Evolutionary conservation across 1,140 invertebrate genomes (phyloP).

Genomic region (Scaptomyza montana): DNA sequence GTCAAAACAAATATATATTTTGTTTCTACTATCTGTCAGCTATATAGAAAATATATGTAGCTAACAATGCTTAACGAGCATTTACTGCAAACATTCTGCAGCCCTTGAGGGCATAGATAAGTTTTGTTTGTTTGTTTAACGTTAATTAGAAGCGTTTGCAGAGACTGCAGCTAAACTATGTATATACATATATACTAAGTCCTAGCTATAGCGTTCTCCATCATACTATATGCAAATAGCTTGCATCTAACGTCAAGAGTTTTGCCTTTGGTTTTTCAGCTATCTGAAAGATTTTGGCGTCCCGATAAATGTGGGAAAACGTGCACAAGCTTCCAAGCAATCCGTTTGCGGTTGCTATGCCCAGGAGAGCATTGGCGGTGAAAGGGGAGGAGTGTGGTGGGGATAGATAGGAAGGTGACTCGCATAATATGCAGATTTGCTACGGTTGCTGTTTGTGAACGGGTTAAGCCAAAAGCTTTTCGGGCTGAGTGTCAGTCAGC

Average conservation of each 20-base stretch:
- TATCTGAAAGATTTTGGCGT: constrained; percentile 54
- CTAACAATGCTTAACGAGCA: constrained; percentile 43
- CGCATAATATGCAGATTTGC: constrained; percentile 68
- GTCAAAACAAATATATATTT: constrained; percentile 2
- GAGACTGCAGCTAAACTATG: not conserved
- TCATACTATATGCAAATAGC: constrained; percentile 35
- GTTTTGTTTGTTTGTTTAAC: constrained; percentile 16
- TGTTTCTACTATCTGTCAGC: not conserved
- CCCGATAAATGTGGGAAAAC: constrained; percentile 74
- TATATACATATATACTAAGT: not conserved
- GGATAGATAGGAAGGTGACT: constrained; percentile 10
- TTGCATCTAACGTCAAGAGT: constrained; percentile 1
- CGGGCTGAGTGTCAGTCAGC: constrained; percentile 9
- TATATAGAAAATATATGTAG: constrained; percentile 24
- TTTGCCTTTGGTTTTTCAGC: constrained; percentile 18
- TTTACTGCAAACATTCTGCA: not conserved
- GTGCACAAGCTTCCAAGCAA: constrained; percentile 64
- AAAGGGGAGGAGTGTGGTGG: not conserved
- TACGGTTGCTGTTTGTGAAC: constrained; percentile 44
- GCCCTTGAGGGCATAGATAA: not conserved
- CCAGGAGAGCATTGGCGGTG: constrained; percentile 12
- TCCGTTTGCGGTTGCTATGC: constrained; percentile 6
- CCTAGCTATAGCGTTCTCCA: not conserved
- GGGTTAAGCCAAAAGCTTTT: constrained; percentile 44
- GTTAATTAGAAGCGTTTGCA: constrained; percentile 32